phyloP scores from a whole-genome alignment of 2,888 invertebrate species.

The Pelosia muscerda region DNA sequence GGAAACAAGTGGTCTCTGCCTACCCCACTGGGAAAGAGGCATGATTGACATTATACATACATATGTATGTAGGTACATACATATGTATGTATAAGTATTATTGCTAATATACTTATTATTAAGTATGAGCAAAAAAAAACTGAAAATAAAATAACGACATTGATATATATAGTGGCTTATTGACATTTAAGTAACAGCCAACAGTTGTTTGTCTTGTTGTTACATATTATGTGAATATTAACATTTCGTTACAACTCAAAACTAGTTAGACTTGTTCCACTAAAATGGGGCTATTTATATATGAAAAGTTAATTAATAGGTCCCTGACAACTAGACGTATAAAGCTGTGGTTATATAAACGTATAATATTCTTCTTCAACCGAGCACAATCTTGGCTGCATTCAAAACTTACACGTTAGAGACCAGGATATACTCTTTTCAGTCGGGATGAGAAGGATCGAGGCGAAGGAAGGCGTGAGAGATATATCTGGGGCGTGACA shows the following conservation, averaged over 20 bases:
- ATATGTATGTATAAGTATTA: too few species aligned
- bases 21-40: too few species aligned
- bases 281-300: slow-evolving; percentile 32
- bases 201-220: slow-evolving; percentile 22
- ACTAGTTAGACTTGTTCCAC: slow-evolving; percentile 41
- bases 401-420: background rate
- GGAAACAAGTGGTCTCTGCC: too few species aligned
- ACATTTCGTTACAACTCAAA: slow-evolving; percentile 31
- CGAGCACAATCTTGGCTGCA: background rate
- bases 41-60: too few species aligned
- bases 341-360: slow-evolving; percentile 2
- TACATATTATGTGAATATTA: slow-evolving; percentile 27
- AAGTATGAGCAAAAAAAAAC: background rate
- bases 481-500: too few species aligned
- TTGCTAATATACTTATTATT: background rate
- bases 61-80: too few species aligned
- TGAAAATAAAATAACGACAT: too few species aligned
- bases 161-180: background rate
- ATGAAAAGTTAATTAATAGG: slow-evolving; percentile 30
- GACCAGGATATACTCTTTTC: too few species aligned
- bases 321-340: slow-evolving; percentile 14
- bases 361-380: background rate
- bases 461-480: too few species aligned
- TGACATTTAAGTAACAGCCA: slow-evolving; percentile 33
- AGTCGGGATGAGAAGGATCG: too few species aligned